These are phyloP conservation scores for Pachyuromys duprasi DNA, from an alignment of 2,797 vertebrate species.

Conservation along the genomic window DNA sequence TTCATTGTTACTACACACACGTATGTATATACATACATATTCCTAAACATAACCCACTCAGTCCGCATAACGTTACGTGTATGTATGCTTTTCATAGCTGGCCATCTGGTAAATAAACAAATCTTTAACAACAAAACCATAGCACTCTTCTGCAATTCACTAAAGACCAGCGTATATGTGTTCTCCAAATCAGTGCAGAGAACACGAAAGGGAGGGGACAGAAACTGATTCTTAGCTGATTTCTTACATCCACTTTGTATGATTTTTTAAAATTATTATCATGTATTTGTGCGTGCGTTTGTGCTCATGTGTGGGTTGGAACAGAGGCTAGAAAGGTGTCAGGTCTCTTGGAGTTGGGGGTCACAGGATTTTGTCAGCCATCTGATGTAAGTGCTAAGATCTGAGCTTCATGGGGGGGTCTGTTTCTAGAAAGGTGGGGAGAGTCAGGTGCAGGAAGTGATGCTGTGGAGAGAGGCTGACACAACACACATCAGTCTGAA, in stretches of 20 bases:
- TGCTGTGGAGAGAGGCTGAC: background rate
- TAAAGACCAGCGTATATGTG: background rate
- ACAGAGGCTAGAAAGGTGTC: background rate
- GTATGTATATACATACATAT: background rate
- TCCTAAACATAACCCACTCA: background rate
- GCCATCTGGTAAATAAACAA: background rate
- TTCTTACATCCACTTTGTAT: background rate
- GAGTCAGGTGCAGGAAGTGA: background rate
- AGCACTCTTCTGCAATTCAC: background rate
- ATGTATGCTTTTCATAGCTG: background rate
- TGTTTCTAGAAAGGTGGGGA: background rate
- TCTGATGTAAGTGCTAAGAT: background rate
- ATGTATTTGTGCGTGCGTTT: background rate
- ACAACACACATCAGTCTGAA: background rate
- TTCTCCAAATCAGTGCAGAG: too few relatives aligned
- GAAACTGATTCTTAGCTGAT: background rate
- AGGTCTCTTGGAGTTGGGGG: background rate
- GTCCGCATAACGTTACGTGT: background rate
- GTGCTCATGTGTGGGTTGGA: background rate
- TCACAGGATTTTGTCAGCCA: background rate
- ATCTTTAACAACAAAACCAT: background rate
- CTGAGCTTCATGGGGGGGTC: background rate
- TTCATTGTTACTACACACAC: background rate
- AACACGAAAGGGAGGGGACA: background rate
- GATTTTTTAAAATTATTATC: background rate